Base-by-base conservation (phyloP, 2,888 invertebrate species). In the Rhabditoides inermis region DNA sequence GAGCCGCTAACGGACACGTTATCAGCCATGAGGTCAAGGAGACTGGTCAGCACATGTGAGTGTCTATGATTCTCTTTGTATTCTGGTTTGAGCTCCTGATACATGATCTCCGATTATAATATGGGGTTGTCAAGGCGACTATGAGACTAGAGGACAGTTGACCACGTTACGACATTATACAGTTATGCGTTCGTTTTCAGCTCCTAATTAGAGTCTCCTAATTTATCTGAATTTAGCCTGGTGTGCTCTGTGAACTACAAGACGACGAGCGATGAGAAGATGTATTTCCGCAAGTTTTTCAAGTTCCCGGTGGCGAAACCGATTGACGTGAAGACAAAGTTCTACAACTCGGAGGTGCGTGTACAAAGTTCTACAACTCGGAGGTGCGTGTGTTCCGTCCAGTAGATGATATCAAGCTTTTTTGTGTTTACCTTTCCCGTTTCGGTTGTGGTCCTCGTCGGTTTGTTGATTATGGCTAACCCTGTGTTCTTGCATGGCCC, bases 1-100 rank as follows among this genome's bases (percentile, higher is more conserved):
- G 88, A 70, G 85, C 87, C 75, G 91, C 89, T 12, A 83, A 92
- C 18, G 90, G 92, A 80, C 87, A 91, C 80, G 88, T 95, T 32
- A 90, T 95, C 74, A 88, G 90, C 75, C 92, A 98, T 80, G 95
- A 98, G 83, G 92, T 98, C n/a, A 95, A 94, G 79, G 95, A 98
- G 81, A 85, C 91, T 66, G 95, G 95, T 39, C 89, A 90, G 42
- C 95, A 98, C 77, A 92, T 95, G 88, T 88, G 81, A 78, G 83
- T 75, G 28, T 32, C 12, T 59, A 15, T 2, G 23, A 18, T 10
- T 30, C 4, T 40, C 41, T 40, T 22, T 10, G 15, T 22, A 15
- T n/a, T n/a, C n/a, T n/a, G n/a, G n/a, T n/a, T n/a, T n/a, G n/a
- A n/a, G n/a, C n/a, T n/a, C n/a, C n/a, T n/a, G n/a, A n/a, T n/a